These are phyloP conservation scores for Oscheius onirici DNA, from an alignment of 2,888 invertebrate species.

Conservation along the genomic window DNA sequence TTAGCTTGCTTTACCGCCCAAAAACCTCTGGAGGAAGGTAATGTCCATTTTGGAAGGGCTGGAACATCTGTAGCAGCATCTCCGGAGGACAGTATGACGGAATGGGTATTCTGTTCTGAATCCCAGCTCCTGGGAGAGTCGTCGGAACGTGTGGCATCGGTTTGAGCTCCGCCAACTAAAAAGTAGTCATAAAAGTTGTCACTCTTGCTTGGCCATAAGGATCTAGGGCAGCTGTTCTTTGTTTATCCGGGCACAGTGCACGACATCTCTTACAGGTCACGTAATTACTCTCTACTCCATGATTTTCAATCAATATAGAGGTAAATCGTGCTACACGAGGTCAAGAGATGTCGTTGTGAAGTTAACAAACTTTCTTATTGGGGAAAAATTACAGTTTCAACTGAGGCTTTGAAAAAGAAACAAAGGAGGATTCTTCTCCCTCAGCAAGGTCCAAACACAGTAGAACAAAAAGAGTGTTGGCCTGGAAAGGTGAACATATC, in stretches of 20 bases:
- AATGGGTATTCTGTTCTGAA: constrained; percentile 32
- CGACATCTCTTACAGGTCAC: constrained; percentile 11
- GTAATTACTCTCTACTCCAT: not conserved
- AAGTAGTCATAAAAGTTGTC: not conserved
- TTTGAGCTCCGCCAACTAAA: not conserved
- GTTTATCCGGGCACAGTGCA: constrained; percentile 13
- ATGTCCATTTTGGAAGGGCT: constrained; percentile 9
- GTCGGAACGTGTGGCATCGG: not conserved
- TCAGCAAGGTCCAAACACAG: too few relatives aligned
- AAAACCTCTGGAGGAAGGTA: constrained; percentile 17
- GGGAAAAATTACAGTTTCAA: too few relatives aligned
- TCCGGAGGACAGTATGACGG: constrained; percentile 1
- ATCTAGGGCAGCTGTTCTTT: constrained; percentile 12
- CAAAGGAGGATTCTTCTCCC: too few relatives aligned
- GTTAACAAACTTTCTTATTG: too few relatives aligned
- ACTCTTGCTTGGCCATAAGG: not conserved
- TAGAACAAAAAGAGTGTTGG: too few relatives aligned
- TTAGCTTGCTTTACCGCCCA: not conserved
- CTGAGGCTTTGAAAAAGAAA: too few relatives aligned
- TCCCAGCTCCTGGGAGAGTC: constrained; percentile 31
- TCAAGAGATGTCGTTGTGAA: too few relatives aligned
- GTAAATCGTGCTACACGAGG: too few relatives aligned
- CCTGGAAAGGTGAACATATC: too few relatives aligned
- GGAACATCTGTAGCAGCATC: constrained; percentile 9
- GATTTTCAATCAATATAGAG: constrained; percentile 4